Conservation (phyloP, 2,113 vertebrate genomes). For the Perca fluviatilis region DNA sequence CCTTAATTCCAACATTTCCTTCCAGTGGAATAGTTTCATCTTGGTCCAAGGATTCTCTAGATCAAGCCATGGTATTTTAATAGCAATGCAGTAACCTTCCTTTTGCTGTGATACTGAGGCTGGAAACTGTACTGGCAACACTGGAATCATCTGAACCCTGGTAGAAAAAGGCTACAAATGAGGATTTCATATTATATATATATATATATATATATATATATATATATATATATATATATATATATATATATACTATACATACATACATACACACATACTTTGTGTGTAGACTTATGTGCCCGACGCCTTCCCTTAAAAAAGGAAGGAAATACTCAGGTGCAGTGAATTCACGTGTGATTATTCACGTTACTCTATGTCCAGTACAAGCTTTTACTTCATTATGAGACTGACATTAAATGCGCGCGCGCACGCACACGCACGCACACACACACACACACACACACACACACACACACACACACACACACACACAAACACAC, state of each 20-base stretch:
- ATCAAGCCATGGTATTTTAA: neutral
- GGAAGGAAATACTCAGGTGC: conserved; percentile 7
- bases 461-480: neutral
- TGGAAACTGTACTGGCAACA: neutral
- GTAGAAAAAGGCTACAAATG: too few species aligned
- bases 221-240: neutral
- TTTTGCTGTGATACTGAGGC: neutral
- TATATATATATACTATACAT: neutral
- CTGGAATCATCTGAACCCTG: neutral
- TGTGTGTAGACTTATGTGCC: neutral
- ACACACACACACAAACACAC: too few species aligned
- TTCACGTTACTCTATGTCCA: conserved; percentile 16
- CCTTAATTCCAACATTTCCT: neutral
- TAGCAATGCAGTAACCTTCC: conserved; percentile 13
- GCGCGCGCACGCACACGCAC: neutral
- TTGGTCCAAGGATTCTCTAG: neutral
- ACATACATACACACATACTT: too few species aligned
- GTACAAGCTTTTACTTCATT: neutral
- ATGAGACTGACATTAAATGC: neutral
- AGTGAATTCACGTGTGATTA: conserved; percentile 12
- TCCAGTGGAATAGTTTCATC: neutral
- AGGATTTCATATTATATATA: too few species aligned
- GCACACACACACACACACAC: too few species aligned
- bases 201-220: neutral
- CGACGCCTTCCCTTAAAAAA: neutral